Evolutionary conservation across 2,888 invertebrate species (phyloP).

Genomic region (Ligdia adustata): DNA sequence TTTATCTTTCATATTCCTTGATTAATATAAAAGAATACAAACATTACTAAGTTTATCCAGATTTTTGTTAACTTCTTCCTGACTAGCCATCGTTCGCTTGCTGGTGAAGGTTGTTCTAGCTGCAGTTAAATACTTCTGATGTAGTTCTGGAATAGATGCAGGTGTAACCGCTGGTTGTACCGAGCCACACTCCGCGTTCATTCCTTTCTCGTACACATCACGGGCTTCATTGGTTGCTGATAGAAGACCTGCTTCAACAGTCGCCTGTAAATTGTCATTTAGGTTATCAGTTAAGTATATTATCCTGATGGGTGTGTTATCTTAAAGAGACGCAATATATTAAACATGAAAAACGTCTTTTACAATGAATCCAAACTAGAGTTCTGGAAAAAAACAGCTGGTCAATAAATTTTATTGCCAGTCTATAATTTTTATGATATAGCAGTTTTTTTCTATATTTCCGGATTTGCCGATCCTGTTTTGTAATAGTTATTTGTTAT

Average conservation of each 20-base stretch:
- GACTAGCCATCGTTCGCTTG: conserved; percentile 16
- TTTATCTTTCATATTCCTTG: too few species aligned
- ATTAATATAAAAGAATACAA: not conserved
- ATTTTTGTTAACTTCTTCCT: conserved; percentile 8
- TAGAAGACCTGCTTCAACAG: conserved; percentile 12
- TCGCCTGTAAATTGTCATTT: conserved; percentile 13
- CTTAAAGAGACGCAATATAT: too few species aligned
- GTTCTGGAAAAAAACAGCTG: too few species aligned
- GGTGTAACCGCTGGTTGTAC: conserved; percentile 1
- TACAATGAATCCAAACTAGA: too few species aligned
- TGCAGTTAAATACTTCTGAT: conserved; percentile 1
- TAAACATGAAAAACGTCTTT: too few species aligned
- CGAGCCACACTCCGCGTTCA: conserved; percentile 11
- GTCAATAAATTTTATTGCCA: too few species aligned
- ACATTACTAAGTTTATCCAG: conserved; percentile 7
- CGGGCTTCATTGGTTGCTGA: conserved; percentile 13
- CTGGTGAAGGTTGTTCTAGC: conserved; percentile 8
- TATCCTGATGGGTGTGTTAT: too few species aligned
- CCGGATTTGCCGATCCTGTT: too few species aligned
- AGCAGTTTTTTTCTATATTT: too few species aligned
- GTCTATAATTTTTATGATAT: too few species aligned
- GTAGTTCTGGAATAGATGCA: conserved; percentile 5
- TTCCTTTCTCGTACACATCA: conserved; percentile 13
- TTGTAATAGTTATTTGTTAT: too few species aligned
- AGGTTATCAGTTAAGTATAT: too few species aligned